phyloP scores from a whole-genome alignment of 2,888 invertebrate species.

The Cataglyphis cursor region DNA sequence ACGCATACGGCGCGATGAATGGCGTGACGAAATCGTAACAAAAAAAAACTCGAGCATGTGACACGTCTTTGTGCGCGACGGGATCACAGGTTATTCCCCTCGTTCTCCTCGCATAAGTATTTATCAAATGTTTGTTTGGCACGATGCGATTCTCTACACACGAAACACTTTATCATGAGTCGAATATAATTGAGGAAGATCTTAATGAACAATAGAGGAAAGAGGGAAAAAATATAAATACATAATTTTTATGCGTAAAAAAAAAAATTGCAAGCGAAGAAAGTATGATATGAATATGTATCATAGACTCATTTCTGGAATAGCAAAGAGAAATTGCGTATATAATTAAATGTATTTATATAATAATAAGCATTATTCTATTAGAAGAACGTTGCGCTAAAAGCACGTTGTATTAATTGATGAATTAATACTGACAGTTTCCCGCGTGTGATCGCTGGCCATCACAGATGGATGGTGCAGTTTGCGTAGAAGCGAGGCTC shows the following conservation, averaged over 20 bases:
- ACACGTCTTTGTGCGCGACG: constrained; percentile 68
- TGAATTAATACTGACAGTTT: constrained; percentile 27
- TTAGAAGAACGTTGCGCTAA: not conserved
- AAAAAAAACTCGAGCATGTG: constrained; percentile 72
- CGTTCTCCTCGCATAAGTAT: constrained; percentile 14
- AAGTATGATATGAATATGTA: not conserved
- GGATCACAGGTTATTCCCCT: constrained; percentile 28
- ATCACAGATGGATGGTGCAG: constrained; percentile 19
- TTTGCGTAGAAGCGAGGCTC: not conserved
- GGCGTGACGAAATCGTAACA: constrained; percentile 75
- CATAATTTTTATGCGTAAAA: not conserved
- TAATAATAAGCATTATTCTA: constrained; percentile 20
- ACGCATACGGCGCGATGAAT: constrained; percentile 69
- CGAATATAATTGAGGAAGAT: not conserved
- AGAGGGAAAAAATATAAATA: not conserved
- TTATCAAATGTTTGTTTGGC: constrained; percentile 20
- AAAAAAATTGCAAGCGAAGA: constrained; percentile 9
- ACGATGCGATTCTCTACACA: not conserved
- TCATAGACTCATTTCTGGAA: not conserved
- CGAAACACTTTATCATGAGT: not conserved
- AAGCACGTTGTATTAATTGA: constrained; percentile 33
- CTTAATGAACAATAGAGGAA: not conserved
- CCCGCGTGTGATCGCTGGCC: not conserved
- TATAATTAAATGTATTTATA: not conserved
- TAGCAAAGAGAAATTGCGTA: constrained; percentile 11